Conservation (phyloP, 2,113 vertebrate species). For the Serilophus lunatus region DNA sequence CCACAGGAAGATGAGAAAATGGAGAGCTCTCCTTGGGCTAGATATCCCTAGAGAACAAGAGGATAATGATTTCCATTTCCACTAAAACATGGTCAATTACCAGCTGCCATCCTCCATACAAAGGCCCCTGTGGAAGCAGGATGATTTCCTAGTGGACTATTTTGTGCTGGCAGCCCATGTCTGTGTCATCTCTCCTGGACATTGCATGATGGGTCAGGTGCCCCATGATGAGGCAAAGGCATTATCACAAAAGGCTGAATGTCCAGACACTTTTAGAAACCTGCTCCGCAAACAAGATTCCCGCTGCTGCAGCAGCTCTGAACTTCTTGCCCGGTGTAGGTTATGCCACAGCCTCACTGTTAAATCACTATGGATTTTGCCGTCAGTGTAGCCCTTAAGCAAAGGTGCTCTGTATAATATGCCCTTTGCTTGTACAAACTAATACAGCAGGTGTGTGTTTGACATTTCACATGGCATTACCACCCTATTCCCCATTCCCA, state of each 20-base stretch:
- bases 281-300: not conserved
- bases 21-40: not conserved
- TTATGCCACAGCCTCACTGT: not conserved
- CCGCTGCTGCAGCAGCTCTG: not conserved
- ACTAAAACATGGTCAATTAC: not conserved
- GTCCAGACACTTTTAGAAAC: not conserved
- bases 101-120: not conserved
- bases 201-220: not conserved
- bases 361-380: not conserved
- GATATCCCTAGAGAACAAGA: not conserved
- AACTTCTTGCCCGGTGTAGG: not conserved
- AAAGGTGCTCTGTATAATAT: not conserved
- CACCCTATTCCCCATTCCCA: not conserved
- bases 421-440: slow-evolving; percentile 42
- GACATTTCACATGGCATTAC: slow-evolving; percentile 41
- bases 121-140: not conserved
- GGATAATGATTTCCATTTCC: not conserved
- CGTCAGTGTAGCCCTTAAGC: not conserved
- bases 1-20: not conserved
- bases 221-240: not conserved
- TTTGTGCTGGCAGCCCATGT: not conserved
- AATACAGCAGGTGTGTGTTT: slow-evolving; percentile 1
- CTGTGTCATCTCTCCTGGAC: not conserved
- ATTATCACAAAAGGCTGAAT: not conserved
- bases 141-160: not conserved